Evolutionary conservation across 2,888 invertebrate genomes (phyloP), one percentile per base, ranked within the genome.

Genomic region (Ecliptopera silaceata): DNA sequence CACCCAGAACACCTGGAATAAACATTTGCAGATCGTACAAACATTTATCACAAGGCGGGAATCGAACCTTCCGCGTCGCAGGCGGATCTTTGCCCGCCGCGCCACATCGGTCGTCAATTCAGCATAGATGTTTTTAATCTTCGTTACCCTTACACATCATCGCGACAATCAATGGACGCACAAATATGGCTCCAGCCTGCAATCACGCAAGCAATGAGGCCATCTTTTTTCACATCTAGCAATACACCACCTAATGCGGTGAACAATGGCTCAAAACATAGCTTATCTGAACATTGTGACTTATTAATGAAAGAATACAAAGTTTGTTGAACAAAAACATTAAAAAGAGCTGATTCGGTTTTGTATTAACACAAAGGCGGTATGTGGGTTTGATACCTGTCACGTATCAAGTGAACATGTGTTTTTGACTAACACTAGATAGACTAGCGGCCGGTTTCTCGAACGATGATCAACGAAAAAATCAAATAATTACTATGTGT

Each of bases 231-330:
- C 59, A 47, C 53, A 38, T 18, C 42, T 61, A 52, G 64, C 62
- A 61, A 39, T 38, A 39, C 47, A 34, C 60, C 55, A 57, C 66
- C 66, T 50, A 64, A 62, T 59, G 34, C 36, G 50, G 36, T 15
- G 60, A 63, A 68, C 68, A 68, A 68, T 66, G 63, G 59, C 12
- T 49, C 55, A 50, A 57, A 68, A 68, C 68, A 65, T 57, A 42
- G 61, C 68, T 64, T 56, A 62, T 63, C 63, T 59, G 17, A 31
- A 43, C 50, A 65, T 60, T 63, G 62, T 63, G 59, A 31, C 41
- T 18, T 41, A 48, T 51, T 56, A 63, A 58, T 63, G 47, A 60
- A 53, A 48, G 41, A 52, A 41, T 49, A 32, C 55, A 32, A 39
- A 15, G 46, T 53, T 32, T 44, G 44, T 47, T 49, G 55, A 56